phyloP scores from a whole-genome alignment of 2,797 vertebrate genomes.

The Tragopan temminckii region DNA sequence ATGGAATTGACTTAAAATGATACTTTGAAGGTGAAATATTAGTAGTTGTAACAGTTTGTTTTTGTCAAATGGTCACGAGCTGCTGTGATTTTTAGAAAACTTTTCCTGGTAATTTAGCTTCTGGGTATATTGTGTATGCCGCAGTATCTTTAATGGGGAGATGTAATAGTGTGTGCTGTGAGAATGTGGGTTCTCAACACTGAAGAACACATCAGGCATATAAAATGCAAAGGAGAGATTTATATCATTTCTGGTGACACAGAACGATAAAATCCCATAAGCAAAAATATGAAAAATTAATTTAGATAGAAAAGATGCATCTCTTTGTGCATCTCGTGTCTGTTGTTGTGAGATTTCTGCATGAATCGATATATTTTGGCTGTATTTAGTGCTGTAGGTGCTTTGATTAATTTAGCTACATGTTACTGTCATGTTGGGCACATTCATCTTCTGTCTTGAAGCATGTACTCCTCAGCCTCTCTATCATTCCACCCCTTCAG shows the following conservation, averaged over 20 bases:
- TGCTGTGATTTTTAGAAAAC: conserved; percentile 36
- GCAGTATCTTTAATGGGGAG: conserved; percentile 10
- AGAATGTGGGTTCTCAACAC: neutral
- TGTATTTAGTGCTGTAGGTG: conserved; percentile 71
- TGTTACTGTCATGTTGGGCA: conserved; percentile 93
- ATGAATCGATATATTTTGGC: conserved; percentile 70
- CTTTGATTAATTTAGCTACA: conserved; percentile 89
- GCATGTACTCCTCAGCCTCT: conserved; percentile 87
- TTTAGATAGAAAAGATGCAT: conserved; percentile 13
- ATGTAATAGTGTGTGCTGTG: neutral
- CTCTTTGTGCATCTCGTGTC: conserved; percentile 2
- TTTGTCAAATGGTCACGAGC: neutral
- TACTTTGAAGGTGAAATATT: conserved; percentile 49
- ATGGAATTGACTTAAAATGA: conserved; percentile 20
- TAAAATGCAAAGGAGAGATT: conserved; percentile 28
- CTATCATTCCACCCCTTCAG: conserved; percentile 89
- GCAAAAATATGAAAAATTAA: conserved; percentile 17
- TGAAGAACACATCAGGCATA: neutral
- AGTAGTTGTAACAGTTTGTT: neutral
- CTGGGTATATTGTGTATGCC: neutral
- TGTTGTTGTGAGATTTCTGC: conserved; percentile 42
- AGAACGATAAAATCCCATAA: neutral
- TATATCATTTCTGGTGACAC: neutral
- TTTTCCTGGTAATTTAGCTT: conserved; percentile 40
- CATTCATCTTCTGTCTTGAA: conserved; percentile 86